Percentiles rank a stretch among this genome's conserved stretches.
These are phyloP conservation scores for Sternarchorhynchus goeldii DNA, from an alignment of 2,797 vertebrate genomes.

Conservation along the genomic window DNA sequence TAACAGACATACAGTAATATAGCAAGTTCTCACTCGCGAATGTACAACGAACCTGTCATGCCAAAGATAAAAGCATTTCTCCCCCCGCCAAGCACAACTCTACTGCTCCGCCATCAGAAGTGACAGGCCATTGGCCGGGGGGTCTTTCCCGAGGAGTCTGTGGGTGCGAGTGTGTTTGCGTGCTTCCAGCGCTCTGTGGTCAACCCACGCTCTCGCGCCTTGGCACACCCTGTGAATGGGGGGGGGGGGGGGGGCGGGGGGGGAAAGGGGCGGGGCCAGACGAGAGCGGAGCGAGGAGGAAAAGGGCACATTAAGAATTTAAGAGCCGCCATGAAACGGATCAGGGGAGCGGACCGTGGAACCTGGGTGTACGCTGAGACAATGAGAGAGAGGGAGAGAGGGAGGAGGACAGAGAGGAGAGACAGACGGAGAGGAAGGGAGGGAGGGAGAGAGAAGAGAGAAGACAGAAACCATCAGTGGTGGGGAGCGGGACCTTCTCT, in stretches of 20 bases:
- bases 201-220: constrained; percentile 37
- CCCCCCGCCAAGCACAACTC: not conserved
- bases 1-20: too few relatives aligned
- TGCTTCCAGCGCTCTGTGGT: constrained; percentile 53
- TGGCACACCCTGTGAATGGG: too few relatives aligned
- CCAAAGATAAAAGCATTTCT: too few relatives aligned
- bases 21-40: too few relatives aligned
- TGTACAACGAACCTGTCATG: not conserved
- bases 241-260: too few relatives aligned
- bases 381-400: not conserved
- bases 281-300: constrained; percentile 28
- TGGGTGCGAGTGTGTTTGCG: constrained; percentile 1
- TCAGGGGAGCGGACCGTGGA: not conserved
- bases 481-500: not conserved
- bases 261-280: too few relatives aligned
- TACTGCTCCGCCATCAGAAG: not conserved
- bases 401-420: not conserved
- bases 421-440: not conserved
- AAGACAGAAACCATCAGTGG: not conserved
- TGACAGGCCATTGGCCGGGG: not conserved
- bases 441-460: too few relatives aligned
- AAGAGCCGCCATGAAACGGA: constrained; percentile 50
- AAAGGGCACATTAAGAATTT: constrained; percentile 73
- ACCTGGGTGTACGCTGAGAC: not conserved
- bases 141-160: not conserved